Evolutionary conservation across 2,888 invertebrate species (phyloP).

Genomic region (Sepiola atlantica): DNA sequence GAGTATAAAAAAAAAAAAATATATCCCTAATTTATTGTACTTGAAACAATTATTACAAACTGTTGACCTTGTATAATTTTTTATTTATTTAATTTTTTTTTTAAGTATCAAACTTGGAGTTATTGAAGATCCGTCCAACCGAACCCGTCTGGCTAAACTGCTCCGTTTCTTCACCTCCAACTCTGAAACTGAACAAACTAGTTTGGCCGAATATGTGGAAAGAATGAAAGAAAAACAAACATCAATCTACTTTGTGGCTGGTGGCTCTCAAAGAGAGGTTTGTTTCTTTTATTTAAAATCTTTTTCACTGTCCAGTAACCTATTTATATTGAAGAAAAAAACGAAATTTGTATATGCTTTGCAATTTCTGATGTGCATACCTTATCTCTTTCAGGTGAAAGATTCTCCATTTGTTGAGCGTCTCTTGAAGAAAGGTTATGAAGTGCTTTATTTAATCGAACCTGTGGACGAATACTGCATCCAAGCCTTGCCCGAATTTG

Average conservation of each 20-base stretch:
- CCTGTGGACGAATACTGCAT: conserved; percentile 99
- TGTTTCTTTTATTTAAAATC: background rate
- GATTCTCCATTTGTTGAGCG: conserved; percentile 96
- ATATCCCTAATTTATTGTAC: too few relatives aligned
- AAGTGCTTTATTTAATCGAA: conserved; percentile 94
- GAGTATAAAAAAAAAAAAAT: too few relatives aligned
- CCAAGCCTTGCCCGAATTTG: conserved; percentile 96
- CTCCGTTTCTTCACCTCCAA: conserved; percentile 89
- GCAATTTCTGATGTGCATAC: background rate
- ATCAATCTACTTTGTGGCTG: conserved; percentile 97
- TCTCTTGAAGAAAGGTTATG: conserved; percentile 92
- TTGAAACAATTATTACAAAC: too few relatives aligned
- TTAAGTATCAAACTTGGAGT: conserved; percentile 92
- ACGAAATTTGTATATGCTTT: background rate
- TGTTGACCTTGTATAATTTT: background rate
- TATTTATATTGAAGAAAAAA: background rate
- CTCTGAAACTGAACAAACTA: conserved; percentile 80
- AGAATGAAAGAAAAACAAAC: conserved; percentile 97
- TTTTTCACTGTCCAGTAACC: background rate
- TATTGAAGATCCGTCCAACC: conserved; percentile 97
- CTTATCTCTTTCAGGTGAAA: conserved; percentile 78
- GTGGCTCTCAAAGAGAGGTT: conserved; percentile 86
- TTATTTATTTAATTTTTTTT: conserved; percentile 59
- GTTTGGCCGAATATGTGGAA: conserved; percentile 89
- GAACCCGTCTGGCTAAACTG: conserved; percentile 95